Base-by-base conservation (phyloP, 2,888 invertebrate species). In the Cephus spinipes region DNA sequence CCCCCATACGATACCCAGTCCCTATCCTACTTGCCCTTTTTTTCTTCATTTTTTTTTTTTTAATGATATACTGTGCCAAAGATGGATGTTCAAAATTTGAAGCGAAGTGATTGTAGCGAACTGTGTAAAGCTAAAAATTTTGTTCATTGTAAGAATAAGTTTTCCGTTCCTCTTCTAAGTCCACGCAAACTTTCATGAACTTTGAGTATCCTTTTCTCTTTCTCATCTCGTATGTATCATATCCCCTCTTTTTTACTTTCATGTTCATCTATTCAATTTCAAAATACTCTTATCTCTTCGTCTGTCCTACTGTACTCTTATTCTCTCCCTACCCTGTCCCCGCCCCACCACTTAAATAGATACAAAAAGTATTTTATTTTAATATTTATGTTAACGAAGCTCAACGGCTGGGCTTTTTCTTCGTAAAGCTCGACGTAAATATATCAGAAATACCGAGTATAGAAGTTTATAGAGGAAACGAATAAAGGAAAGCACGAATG, bases 61-160 rank as follows among this genome's bases (percentile, higher is more conserved):
- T 83, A 85, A 87, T 85, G 85, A 89, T 83, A 83, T 87, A 89
- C 84, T 88, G 88, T 89, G 89, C 90, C 87, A 87, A 90, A 87
- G 90, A 90, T 86, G 85, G 85, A 88, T 88, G 87, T 89, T 89
- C 87, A 87, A 89, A 88, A 88, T 88, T 89, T 83, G 80, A 85
- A 79, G 83, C 81, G 80, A 83, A 84, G 81, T 82, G 77, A 85
- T 83, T 73, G 75, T 80, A 80, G 79, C 82, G 79, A 77, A 80
- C 79, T 80, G 55, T 80, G 77, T 33, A 79, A 81, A 84, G 83
- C 83, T 86, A 81, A 82, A 83, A 83, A 85, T 83, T 87, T 87
- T 85, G 84, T 86, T 85, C 83, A 83, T 83, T 71, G 35, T 76
- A 76, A 76, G 76, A 34, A 71, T 76, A 76, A 76, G 76, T 76